These are phyloP conservation scores for Meandrina meandrites DNA, from an alignment of 92 coral and sea anemone species.

Conservation along the genomic window DNA sequence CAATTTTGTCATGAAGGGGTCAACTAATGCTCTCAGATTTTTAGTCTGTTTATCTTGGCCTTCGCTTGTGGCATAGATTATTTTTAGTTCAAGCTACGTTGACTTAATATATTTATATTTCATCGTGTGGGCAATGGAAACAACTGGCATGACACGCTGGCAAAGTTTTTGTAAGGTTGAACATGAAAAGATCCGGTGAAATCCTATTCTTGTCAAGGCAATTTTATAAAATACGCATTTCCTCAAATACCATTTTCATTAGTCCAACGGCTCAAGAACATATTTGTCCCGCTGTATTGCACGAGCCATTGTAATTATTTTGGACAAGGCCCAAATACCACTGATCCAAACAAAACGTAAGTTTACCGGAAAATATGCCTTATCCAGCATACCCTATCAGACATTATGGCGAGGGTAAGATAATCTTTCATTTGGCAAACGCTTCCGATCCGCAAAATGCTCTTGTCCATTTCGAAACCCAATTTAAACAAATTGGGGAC, in stretches of 20 bases:
- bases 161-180: not conserved
- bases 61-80: constrained; percentile 4
- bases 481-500: constrained; percentile 13
- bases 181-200: not conserved
- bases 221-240: not conserved
- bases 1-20: constrained; percentile 20
- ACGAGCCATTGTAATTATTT: not conserved
- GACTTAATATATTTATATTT: constrained; percentile 26
- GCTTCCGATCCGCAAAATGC: constrained; percentile 32
- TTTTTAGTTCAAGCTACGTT: constrained; percentile 29
- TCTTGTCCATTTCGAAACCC: not conserved
- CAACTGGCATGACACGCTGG: constrained; percentile 25
- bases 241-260: not conserved
- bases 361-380: constrained; percentile 26
- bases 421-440: constrained; percentile 29
- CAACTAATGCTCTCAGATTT: constrained; percentile 17
- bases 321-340: constrained; percentile 23
- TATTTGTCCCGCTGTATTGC: not conserved
- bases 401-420: constrained; percentile 19
- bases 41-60: constrained; percentile 40
- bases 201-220: not conserved
- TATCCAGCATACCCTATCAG: constrained; percentile 23
- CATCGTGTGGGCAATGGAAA: constrained; percentile 46
- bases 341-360: constrained; percentile 15
- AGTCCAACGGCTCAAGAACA: too few relatives aligned